Conservation (phyloP, 2,888 invertebrate genomes). For the Diplazon laetatorius region DNA sequence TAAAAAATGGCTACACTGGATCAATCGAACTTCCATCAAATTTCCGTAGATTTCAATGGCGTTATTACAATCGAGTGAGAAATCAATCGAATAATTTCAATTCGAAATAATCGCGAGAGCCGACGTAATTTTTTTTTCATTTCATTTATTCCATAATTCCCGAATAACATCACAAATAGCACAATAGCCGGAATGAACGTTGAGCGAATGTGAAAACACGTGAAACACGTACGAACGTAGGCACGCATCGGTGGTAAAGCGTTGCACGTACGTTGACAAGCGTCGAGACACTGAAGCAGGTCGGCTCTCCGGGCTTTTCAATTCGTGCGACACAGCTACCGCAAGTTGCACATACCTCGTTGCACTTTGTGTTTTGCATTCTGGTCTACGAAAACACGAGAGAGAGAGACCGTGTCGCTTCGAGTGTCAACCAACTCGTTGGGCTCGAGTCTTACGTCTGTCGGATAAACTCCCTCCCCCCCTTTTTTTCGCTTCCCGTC, state of each 20-base stretch:
- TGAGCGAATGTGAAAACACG: constrained; percentile 1
- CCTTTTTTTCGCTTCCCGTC: too few species aligned
- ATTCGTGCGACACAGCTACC: constrained; percentile 43
- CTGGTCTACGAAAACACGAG: constrained; percentile 32
- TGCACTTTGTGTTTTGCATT: constrained; percentile 38
- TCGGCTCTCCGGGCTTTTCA: constrained; percentile 63
- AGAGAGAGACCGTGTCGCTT: constrained; percentile 40
- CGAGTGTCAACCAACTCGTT: constrained; percentile 75
- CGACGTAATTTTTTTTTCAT: neutral
- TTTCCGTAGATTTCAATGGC: neutral
- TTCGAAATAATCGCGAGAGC: neutral
- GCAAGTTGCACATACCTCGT: constrained; percentile 20
- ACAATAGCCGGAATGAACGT: neutral
- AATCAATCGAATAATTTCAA: neutral
- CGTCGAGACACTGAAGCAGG: constrained; percentile 78
- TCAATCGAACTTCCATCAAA: neutral
- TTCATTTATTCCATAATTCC: neutral
- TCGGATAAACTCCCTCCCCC: constrained; percentile 79
- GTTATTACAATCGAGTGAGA: neutral
- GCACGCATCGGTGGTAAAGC: constrained; percentile 32
- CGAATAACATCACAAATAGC: neutral
- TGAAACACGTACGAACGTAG: constrained; percentile 18
- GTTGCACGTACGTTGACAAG: constrained; percentile 75
- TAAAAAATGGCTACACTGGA: too few species aligned
- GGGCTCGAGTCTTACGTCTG: constrained; percentile 56